phyloP scores from a whole-genome alignment of 2,797 vertebrate species.

The Paguma larvata region DNA sequence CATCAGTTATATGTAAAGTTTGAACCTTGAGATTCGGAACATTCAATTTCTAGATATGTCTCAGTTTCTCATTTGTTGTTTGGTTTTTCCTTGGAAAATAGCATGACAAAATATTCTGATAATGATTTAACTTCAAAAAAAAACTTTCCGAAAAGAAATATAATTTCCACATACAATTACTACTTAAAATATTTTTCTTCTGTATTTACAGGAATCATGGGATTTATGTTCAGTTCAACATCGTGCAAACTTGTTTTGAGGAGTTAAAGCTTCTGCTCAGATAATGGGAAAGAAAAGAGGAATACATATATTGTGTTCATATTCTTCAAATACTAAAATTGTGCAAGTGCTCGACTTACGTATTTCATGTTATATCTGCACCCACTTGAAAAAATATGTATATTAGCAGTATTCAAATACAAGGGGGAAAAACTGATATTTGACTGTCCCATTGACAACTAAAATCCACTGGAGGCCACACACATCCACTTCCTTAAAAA shows the following conservation, averaged over 20 bases:
- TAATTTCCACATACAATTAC: background rate
- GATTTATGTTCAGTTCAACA: slow-evolving; percentile 12
- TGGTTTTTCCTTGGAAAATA: slow-evolving; percentile 53
- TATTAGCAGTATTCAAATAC: slow-evolving; percentile 20
- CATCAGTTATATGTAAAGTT: background rate
- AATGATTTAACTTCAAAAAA: background rate
- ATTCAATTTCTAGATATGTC: slow-evolving; percentile 47
- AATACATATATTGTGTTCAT: background rate
- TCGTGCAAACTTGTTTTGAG: slow-evolving; percentile 3
- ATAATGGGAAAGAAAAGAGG: background rate
- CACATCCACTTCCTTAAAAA: slow-evolving; percentile 57
- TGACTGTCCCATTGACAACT: background rate
- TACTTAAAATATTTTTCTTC: slow-evolving; percentile 6
- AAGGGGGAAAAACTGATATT: slow-evolving; percentile 19
- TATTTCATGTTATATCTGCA: background rate
- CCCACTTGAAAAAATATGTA: slow-evolving; percentile 9
- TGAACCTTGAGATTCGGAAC: background rate
- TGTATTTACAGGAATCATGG: background rate
- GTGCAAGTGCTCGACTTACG: background rate
- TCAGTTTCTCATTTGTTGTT: slow-evolving; percentile 21
- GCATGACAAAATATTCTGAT: background rate
- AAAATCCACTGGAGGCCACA: slow-evolving; percentile 51
- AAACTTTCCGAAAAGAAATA: slow-evolving; percentile 43
- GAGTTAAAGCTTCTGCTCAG: slow-evolving; percentile 22
- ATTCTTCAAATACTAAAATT: slow-evolving; percentile 56